A percentile compares a stretch with the other conserved stretches of the same genome.
Conservation (phyloP, 2,888 invertebrate species). For the Hipparchia sbordonii region DNA sequence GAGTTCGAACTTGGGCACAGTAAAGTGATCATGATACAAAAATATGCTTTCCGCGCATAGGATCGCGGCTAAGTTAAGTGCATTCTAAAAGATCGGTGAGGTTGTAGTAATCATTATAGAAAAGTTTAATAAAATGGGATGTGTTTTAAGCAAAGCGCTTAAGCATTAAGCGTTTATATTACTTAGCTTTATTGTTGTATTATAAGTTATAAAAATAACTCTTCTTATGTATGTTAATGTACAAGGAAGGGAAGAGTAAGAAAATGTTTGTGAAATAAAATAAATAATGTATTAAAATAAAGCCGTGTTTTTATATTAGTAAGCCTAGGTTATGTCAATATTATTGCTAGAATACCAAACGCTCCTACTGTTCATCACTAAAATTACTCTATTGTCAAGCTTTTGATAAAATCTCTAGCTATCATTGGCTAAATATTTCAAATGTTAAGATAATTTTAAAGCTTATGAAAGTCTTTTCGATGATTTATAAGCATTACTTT, state of each 20-base stretch:
- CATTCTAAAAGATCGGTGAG: slow-evolving; percentile 19
- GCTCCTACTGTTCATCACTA: slow-evolving; percentile 15
- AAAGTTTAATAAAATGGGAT: slow-evolving; percentile 33
- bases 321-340: slow-evolving; percentile 33
- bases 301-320: slow-evolving; percentile 30
- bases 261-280: slow-evolving; percentile 29
- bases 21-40: too few species aligned
- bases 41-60: too few species aligned
- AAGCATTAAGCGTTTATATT: slow-evolving; percentile 42
- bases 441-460: slow-evolving; percentile 16
- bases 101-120: slow-evolving; percentile 31
- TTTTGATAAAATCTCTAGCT: slow-evolving; percentile 22
- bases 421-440: slow-evolving; percentile 25
- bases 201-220: slow-evolving; percentile 19
- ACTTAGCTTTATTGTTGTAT: slow-evolving; percentile 20
- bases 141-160: slow-evolving; percentile 47
- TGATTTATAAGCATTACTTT: slow-evolving; percentile 33
- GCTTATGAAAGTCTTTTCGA: slow-evolving; percentile 15
- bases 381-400: slow-evolving; percentile 31
- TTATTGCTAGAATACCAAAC: slow-evolving; percentile 1
- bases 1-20: too few species aligned
- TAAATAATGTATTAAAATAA: slow-evolving; percentile 10
- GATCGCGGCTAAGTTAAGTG: too few species aligned
- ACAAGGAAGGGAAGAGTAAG: slow-evolving; percentile 24
- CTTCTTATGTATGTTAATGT: slow-evolving; percentile 25